Percentiles rank a stretch among this genome's conserved stretches.
These are phyloP conservation scores for Drosophila nr. fundita DNA, from an alignment of 2,888 invertebrate genomes.

Conservation along the genomic window DNA sequence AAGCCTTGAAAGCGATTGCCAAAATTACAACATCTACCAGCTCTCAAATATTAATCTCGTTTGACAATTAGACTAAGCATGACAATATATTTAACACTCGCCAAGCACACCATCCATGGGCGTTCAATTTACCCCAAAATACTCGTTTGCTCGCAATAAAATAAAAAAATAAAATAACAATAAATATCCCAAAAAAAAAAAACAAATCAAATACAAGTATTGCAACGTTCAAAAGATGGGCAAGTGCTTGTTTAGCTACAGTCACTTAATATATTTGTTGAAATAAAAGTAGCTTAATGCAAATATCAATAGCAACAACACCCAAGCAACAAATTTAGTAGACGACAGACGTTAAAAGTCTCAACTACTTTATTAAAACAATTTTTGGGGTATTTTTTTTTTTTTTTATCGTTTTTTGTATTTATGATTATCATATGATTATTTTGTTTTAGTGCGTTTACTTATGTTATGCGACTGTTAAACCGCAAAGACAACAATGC, in stretches of 20 bases:
- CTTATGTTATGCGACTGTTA: slow-evolving; percentile 68
- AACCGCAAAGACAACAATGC: slow-evolving; percentile 45
- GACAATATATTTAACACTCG: slow-evolving; percentile 77
- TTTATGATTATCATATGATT: slow-evolving; percentile 40
- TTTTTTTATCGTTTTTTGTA: slow-evolving; percentile 26
- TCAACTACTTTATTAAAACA: slow-evolving; percentile 2
- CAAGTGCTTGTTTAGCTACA: slow-evolving; percentile 28
- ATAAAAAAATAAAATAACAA: slow-evolving; percentile 5
- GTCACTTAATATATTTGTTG: slow-evolving; percentile 50
- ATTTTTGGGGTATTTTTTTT: slow-evolving; percentile 4
- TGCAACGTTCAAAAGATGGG: slow-evolving; percentile 25
- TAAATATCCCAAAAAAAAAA: background rate
- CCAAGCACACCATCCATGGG: slow-evolving; percentile 42
- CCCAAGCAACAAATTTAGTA: slow-evolving; percentile 21
- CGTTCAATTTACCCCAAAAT: slow-evolving; percentile 32
- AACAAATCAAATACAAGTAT: slow-evolving; percentile 22
- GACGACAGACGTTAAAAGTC: slow-evolving; percentile 17
- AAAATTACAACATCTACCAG: slow-evolving; percentile 58
- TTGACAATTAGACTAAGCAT: slow-evolving; percentile 69
- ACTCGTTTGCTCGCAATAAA: slow-evolving; percentile 30
- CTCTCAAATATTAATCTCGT: slow-evolving; percentile 65
- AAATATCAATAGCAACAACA: slow-evolving; percentile 56
- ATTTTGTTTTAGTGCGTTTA: slow-evolving; percentile 55
- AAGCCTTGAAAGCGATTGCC: slow-evolving; percentile 71
- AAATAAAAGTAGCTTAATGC: slow-evolving; percentile 64